Evolutionary conservation across 2,113 vertebrate genomes (phyloP).

Genomic region (Psittacula cyanocephala): DNA sequence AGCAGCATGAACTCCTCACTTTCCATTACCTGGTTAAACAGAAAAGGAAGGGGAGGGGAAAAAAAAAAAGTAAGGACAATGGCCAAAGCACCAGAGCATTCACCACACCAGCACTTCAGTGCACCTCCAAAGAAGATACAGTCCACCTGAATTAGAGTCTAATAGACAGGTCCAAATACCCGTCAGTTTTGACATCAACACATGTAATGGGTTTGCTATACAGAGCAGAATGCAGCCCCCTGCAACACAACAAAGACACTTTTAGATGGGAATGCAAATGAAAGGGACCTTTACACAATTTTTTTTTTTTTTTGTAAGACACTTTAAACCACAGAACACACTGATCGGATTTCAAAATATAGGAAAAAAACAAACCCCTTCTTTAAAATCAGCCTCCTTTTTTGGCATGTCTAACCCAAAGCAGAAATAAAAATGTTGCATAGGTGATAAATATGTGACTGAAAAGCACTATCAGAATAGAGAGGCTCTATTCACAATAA

Average conservation of each 20-base stretch:
- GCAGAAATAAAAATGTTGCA: background rate
- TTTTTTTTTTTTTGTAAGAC: background rate
- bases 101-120: background rate
- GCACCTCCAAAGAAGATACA: background rate
- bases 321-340: background rate
- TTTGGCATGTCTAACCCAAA: background rate
- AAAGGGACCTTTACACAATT: background rate
- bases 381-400: background rate
- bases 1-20: conserved; percentile 99
- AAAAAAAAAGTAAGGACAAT: background rate
- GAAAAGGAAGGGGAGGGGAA: background rate
- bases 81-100: background rate
- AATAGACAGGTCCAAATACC: background rate
- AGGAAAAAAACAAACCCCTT: background rate
- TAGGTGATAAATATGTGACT: background rate
- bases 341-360: background rate
- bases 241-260: background rate
- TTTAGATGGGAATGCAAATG: background rate
- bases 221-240: background rate
- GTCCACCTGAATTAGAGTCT: background rate
- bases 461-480: background rate
- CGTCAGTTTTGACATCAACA: background rate
- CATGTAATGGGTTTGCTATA: background rate
- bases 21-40: conserved; percentile 90
- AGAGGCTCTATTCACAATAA: conserved; percentile 5